Conservation (phyloP, 2,797 vertebrate species). For the Picus viridis region DNA sequence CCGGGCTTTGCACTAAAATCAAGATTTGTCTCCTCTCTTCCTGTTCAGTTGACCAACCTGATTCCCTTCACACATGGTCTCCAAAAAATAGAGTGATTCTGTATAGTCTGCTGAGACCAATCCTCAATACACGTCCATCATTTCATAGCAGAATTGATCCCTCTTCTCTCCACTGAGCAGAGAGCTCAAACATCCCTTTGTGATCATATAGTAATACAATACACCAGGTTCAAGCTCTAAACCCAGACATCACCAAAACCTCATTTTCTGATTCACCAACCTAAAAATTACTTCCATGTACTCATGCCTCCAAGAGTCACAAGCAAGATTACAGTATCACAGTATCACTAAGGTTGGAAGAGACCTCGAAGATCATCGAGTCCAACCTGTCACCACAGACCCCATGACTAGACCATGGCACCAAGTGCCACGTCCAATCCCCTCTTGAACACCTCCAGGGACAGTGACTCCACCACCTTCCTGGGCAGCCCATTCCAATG, state of each 20-base stretch:
- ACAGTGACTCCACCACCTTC: too few relatives aligned
- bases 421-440: too few relatives aligned
- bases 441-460: too few relatives aligned
- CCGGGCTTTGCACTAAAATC: neutral
- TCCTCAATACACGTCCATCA: neutral
- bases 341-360: too few relatives aligned
- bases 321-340: too few relatives aligned
- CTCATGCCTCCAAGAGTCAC: neutral
- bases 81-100: neutral
- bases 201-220: neutral
- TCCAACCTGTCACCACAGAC: too few relatives aligned
- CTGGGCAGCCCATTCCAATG: too few relatives aligned
- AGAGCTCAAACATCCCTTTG: neutral
- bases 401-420: too few relatives aligned
- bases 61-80: rapidly evolving
- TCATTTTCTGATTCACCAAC: neutral
- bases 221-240: neutral
- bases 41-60: neutral
- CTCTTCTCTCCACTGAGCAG: neutral
- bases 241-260: neutral
- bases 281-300: neutral
- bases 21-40: neutral
- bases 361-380: too few relatives aligned
- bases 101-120: neutral
- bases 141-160: neutral